These are phyloP conservation scores for Chymomyza procnemis DNA, from an alignment of 2,888 invertebrate species.

Conservation along the genomic window DNA sequence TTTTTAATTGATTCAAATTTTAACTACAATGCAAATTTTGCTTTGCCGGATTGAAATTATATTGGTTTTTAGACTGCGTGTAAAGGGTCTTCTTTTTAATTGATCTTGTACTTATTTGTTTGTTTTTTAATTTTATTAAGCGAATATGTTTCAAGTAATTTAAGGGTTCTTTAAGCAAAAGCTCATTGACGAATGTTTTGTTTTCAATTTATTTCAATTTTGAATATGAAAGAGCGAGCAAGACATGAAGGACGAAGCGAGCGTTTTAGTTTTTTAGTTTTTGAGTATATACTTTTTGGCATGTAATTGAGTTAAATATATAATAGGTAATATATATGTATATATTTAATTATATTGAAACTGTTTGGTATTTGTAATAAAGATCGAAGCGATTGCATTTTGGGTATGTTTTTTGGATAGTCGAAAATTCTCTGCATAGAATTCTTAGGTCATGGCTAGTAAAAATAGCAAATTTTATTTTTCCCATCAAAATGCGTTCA, in stretches of 20 bases:
- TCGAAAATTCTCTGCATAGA: conserved; percentile 33
- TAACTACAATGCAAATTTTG: conserved; percentile 65
- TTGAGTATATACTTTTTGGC: conserved; percentile 23
- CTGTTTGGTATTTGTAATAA: conserved; percentile 36
- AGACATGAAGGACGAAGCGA: conserved; percentile 50
- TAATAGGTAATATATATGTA: conserved; percentile 27
- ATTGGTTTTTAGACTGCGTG: conserved; percentile 6
- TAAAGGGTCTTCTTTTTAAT: not conserved
- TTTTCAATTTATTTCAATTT: conserved; percentile 19
- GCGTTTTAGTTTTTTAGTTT: conserved; percentile 25
- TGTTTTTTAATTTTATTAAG: conserved; percentile 20
- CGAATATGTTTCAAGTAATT: conserved; percentile 32
- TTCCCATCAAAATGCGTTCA: conserved; percentile 44
- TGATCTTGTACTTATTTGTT: conserved; percentile 9
- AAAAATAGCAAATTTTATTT: conserved; percentile 28
- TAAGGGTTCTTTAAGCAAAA: conserved; percentile 40
- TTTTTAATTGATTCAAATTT: conserved; percentile 46
- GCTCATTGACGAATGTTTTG: conserved; percentile 36
- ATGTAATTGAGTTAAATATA: conserved; percentile 1
- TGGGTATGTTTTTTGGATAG: conserved; percentile 34
- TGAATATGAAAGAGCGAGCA: conserved; percentile 56
- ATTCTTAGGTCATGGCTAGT: conserved; percentile 38
- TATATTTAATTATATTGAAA: conserved; percentile 21
- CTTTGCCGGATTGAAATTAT: conserved; percentile 36
- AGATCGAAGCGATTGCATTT: conserved; percentile 33